Base-by-base conservation (phyloP, 2,113 vertebrate genomes). In the Silurus asotus region DNA sequence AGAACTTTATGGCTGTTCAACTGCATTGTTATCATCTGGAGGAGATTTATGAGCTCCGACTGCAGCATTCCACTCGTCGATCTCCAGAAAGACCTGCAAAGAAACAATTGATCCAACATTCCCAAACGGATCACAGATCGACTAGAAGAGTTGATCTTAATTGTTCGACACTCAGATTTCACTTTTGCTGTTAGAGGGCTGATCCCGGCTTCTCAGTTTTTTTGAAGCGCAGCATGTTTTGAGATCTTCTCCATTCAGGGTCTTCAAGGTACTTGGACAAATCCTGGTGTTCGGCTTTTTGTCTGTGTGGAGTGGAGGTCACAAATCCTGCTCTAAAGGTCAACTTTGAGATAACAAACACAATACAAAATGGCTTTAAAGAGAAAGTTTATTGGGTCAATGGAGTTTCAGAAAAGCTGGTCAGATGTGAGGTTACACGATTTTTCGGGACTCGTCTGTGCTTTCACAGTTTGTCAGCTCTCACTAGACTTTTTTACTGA, bases 1-100 rank as follows among this genome's bases (percentile, higher is more conserved):
- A 89, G 89, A 90, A 90, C 90, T 92, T 88, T 87, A 56, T 90
- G 90, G 91, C 90, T 88, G 91, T 91, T 92, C 90, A 92, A 93
- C 84, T 87, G 86, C 93, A 92, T 94, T 94, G 93, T 95, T 93
- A 93, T 93, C 90, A 88, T 88, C 92, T 88, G 91, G 90, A 92
- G 93, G 92, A 91, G 93, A 93, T 94, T 94, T 92, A 94, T 90
- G 90, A 91, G 91, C 90, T 90, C 91, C 93, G 91, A 93, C 88
- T 87, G 90, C 64, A 87, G 91, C 92, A 93, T 94, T 94, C 93
- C 93, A 92, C 91, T 89, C 90, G 62, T 91, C 93, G 92, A 92
- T 94, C 87, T 92, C 91, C 89, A 89, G 67, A 28, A 76, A 89
- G 89, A 86, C 53, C 83, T 90, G 82, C 78, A 88, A 90, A 86